phyloP scores from a whole-genome alignment of 2,797 vertebrate species.

The Labeo calbasu region DNA sequence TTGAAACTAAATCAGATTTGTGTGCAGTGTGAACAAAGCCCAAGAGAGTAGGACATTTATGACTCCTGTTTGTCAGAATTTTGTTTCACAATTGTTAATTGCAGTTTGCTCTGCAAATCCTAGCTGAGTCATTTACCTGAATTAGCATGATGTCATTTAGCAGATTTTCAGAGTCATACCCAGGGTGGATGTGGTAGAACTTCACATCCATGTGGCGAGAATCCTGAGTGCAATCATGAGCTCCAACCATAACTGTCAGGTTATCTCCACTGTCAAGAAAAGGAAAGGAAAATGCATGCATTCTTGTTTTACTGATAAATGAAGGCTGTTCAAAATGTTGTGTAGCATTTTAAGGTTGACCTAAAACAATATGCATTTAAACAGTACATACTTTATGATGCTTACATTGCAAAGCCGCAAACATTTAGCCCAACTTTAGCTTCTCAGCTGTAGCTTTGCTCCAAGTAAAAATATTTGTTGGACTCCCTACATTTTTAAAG shows the following conservation, averaged over 20 bases:
- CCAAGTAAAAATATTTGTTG: not conserved
- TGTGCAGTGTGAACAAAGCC: not conserved
- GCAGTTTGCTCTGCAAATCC: not conserved
- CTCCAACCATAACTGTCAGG: slow-evolving; percentile 57
- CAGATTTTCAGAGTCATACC: slow-evolving; percentile 7
- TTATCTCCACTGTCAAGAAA: slow-evolving; percentile 38
- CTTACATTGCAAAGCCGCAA: not conserved
- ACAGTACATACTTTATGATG: not conserved
- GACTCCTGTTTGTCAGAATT: too few relatives aligned
- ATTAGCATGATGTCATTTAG: slow-evolving; percentile 64
- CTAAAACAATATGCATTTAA: not conserved
- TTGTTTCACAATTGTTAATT: not conserved
- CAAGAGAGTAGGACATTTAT: not conserved
- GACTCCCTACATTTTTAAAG: not conserved
- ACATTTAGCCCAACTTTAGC: not conserved
- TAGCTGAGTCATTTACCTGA: slow-evolving; percentile 53
- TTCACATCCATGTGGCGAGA: slow-evolving; percentile 37
- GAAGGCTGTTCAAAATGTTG: not conserved
- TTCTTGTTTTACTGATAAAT: not conserved
- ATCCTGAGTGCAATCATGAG: slow-evolving; percentile 34
- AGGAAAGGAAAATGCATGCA: not conserved
- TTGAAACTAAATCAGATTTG: not conserved
- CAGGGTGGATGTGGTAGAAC: slow-evolving; percentile 61
- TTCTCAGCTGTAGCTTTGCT: not conserved
- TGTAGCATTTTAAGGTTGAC: not conserved